A percentile compares a stretch with the other conserved stretches of the same genome.
Conservation (phyloP, 2,113 vertebrate species). For the Nerophis lumbriciformis region DNA sequence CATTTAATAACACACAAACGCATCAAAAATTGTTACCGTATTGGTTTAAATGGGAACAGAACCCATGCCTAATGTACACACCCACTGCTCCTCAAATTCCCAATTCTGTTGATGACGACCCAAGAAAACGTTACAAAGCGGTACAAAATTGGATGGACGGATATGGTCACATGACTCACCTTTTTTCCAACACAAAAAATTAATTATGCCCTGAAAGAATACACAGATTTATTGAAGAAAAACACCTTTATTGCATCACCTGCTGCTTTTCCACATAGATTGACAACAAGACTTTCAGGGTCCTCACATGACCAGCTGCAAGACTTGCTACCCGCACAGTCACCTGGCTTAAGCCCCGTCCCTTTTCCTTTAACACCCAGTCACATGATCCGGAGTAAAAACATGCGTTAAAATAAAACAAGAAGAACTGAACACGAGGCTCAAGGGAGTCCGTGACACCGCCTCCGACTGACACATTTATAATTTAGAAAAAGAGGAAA, state of each 20-base stretch:
- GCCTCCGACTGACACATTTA: constrained; percentile 59
- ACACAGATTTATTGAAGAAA: constrained; percentile 42
- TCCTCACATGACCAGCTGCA: constrained; percentile 13
- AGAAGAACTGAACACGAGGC: constrained; percentile 42
- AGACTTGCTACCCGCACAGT: too few species aligned
- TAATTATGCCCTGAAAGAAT: neutral
- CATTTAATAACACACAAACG: too few species aligned
- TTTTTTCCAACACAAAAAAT: neutral
- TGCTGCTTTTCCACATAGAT: constrained; percentile 46
- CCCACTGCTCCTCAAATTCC: too few species aligned
- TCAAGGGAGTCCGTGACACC: constrained; percentile 58
- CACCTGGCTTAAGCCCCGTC: neutral
- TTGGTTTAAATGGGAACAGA: too few species aligned
- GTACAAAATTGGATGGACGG: neutral
- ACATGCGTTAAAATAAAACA: constrained; percentile 66
- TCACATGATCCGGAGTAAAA: constrained; percentile 47
- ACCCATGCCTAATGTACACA: too few species aligned
- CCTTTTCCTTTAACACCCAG: constrained; percentile 7
- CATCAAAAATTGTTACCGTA: too few species aligned
- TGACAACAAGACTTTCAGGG: constrained; percentile 38
- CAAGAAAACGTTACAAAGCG: too few species aligned
- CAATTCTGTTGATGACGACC: too few species aligned
- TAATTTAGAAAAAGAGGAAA: constrained; percentile 52
- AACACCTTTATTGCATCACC: constrained; percentile 47
- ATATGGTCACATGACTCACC: neutral